Evolutionary conservation across 2,797 vertebrate genomes (phyloP).

Genomic region (Sebastolobus altivelis): DNA sequence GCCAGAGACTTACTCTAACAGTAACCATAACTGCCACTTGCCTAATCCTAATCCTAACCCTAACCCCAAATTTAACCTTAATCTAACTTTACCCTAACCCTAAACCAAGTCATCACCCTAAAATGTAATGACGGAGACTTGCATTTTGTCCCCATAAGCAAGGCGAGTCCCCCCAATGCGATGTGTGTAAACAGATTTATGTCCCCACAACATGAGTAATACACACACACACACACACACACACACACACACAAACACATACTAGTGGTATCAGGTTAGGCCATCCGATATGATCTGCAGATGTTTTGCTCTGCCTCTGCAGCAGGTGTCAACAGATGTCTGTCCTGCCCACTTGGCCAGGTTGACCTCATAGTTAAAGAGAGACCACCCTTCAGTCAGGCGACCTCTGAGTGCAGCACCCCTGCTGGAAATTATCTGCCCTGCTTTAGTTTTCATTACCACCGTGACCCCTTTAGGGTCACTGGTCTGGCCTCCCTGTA

Average conservation of each 20-base stretch:
- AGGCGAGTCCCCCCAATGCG: not conserved
- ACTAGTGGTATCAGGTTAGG: conserved; percentile 41
- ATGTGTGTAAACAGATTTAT: not conserved
- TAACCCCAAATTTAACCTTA: not conserved
- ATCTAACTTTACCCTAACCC: not conserved
- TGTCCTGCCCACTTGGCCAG: conserved; percentile 12
- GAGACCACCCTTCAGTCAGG: conserved; percentile 35
- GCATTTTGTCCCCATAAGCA: not conserved
- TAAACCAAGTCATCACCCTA: not conserved
- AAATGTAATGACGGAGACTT: not conserved
- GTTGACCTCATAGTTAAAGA: conserved; percentile 35
- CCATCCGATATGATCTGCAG: conserved; percentile 65
- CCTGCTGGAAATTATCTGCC: conserved; percentile 32
- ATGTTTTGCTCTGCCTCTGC: conserved; percentile 72
- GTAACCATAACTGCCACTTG: not conserved
- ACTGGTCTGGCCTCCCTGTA: conserved; percentile 1
- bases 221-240: not conserved
- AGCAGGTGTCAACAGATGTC: conserved; percentile 74
- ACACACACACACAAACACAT: not conserved
- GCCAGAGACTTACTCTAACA: not conserved
- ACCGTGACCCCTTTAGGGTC: not conserved
- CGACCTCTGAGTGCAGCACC: conserved; percentile 1
- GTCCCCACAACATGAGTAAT: not conserved
- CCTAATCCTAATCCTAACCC: not conserved
- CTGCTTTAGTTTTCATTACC: conserved; percentile 19